These are phyloP conservation scores for Epirrita christyi DNA, from an alignment of 2,888 invertebrate species.

Conservation along the genomic window DNA sequence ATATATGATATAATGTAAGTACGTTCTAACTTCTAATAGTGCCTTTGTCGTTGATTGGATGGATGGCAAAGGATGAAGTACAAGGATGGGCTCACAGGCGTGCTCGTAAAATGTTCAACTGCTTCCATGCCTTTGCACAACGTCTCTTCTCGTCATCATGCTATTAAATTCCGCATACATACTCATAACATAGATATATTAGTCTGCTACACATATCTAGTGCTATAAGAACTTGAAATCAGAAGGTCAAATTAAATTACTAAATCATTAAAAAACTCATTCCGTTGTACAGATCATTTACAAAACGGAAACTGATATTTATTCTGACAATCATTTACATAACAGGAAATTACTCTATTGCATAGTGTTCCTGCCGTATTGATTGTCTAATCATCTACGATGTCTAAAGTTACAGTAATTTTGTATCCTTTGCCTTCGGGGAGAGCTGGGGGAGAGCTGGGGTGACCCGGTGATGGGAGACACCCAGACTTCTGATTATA, in stretches of 20 bases:
- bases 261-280: not conserved
- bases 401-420: slow-evolving; percentile 1
- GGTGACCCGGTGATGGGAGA: not conserved
- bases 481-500: not conserved
- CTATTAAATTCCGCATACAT: too few relatives aligned
- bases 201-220: slow-evolving; percentile 2
- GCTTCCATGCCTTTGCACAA: too few relatives aligned
- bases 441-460: not conserved
- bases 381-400: slow-evolving; percentile 19
- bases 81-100: too few relatives aligned
- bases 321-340: slow-evolving; percentile 15
- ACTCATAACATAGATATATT: too few relatives aligned
- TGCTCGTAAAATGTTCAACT: too few relatives aligned
- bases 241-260: not conserved
- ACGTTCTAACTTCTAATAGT: too few relatives aligned
- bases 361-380: slow-evolving; percentile 7
- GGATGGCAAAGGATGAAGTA: too few relatives aligned
- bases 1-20: too few relatives aligned
- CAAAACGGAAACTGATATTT: slow-evolving; percentile 16
- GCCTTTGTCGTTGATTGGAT: too few relatives aligned
- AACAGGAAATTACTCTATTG: slow-evolving; percentile 17
- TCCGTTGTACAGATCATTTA: slow-evolving; percentile 17
- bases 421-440: slow-evolving; percentile 2
- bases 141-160: not conserved
- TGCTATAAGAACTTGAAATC: slow-evolving; percentile 8